A percentile compares a stretch with the other conserved stretches of the same genome.
These are phyloP conservation scores for Pyrochroa serraticornis DNA, from an alignment of 2,888 invertebrate species.

Conservation along the genomic window DNA sequence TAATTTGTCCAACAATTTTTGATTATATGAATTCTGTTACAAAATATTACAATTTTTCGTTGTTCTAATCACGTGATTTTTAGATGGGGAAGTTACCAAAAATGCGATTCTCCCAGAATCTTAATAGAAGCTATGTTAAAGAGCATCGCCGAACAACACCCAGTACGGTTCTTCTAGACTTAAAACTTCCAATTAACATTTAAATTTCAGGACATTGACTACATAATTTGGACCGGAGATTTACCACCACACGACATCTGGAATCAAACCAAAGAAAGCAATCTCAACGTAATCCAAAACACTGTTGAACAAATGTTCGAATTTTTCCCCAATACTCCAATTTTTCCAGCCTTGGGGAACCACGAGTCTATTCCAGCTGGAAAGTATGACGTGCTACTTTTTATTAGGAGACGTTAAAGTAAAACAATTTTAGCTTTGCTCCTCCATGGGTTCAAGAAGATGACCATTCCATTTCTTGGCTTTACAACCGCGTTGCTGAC, in stretches of 20 bases:
- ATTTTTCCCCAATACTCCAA: constrained; percentile 87
- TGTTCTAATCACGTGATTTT: too few relatives aligned
- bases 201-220: constrained; percentile 79
- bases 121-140: constrained; percentile 90
- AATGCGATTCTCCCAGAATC: constrained; percentile 90
- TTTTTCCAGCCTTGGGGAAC: constrained; percentile 94
- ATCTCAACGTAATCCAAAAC: constrained; percentile 80
- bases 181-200: not conserved
- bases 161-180: constrained; percentile 62
- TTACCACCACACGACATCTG: constrained; percentile 94
- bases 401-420: not conserved
- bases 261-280: constrained; percentile 88
- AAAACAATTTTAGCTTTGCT: constrained; percentile 70
- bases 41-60: too few relatives aligned
- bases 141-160: constrained; percentile 82
- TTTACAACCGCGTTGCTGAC: constrained; percentile 85
- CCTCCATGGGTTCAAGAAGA: constrained; percentile 84
- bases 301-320: constrained; percentile 82
- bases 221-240: constrained; percentile 96
- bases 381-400: constrained; percentile 64
- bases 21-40: too few relatives aligned
- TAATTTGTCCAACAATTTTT: too few relatives aligned
- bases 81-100: constrained; percentile 92
- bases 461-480: constrained; percentile 84
- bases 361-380: constrained; percentile 97